A percentile compares a stretch with the other conserved stretches of the same genome.
Evolutionary conservation across 2,113 vertebrate genomes (phyloP).

Genomic region (Marmota monax): DNA sequence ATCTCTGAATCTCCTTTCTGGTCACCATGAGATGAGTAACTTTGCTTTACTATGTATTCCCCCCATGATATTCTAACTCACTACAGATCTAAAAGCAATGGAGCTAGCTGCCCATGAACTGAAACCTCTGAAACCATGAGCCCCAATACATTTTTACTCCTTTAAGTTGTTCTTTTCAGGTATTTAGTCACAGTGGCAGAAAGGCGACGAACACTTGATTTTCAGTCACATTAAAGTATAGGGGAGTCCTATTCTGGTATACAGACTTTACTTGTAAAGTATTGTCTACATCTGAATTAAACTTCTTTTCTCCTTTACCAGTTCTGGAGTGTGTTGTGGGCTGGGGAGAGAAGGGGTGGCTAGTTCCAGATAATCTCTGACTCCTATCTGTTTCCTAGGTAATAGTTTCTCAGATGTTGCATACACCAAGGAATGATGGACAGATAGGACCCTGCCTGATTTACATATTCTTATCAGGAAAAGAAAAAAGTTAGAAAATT

Average conservation of each 20-base stretch:
- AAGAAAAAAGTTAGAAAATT: background rate
- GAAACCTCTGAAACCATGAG: no score
- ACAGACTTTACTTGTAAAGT: background rate
- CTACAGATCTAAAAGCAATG: no score
- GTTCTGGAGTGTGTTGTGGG: background rate
- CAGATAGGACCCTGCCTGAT: no score
- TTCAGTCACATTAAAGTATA: background rate
- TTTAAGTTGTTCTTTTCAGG: no score
- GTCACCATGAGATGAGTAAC: no score
- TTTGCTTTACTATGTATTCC: no score
- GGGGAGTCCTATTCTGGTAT: background rate
- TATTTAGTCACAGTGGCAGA: no score
- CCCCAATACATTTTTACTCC: no score
- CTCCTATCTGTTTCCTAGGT: background rate
- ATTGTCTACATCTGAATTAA: background rate
- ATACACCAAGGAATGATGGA: background rate
- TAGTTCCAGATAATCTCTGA: background rate
- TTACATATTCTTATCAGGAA: background rate
- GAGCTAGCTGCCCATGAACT: no score
- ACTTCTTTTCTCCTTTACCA: background rate
- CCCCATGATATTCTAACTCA: no score
- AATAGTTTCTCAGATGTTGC: background rate
- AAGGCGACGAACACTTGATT: background rate
- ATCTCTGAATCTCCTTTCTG: no score
- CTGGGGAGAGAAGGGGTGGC: accelerated